Evolutionary conservation across 2,797 vertebrate genomes (phyloP).

Genomic region (Labeo calbasu): DNA sequence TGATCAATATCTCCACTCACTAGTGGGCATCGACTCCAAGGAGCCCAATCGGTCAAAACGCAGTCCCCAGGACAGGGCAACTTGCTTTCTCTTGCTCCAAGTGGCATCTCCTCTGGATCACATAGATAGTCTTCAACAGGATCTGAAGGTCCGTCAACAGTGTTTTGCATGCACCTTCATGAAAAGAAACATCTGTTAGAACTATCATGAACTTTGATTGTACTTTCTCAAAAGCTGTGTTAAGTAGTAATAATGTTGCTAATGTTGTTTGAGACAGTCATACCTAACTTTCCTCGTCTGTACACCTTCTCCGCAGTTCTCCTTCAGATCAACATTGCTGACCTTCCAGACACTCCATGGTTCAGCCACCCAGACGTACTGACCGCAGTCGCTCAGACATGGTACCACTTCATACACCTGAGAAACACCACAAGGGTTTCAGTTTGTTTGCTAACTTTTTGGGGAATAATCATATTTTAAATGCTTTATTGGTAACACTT

Average conservation of each 20-base stretch:
- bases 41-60: constrained; percentile 91
- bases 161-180: constrained; percentile 94
- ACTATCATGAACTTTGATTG: not conserved
- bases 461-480: not conserved
- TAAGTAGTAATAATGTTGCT: not conserved
- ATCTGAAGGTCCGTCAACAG: constrained; percentile 93
- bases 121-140: constrained; percentile 95
- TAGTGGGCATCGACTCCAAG: constrained; percentile 88
- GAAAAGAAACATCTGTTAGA: not conserved
- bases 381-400: constrained; percentile 94
- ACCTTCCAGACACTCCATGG: constrained; percentile 97
- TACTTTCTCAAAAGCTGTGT: not conserved
- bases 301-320: constrained; percentile 96
- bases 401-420: constrained; percentile 98
- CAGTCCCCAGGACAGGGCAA: constrained; percentile 95
- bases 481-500: not conserved
- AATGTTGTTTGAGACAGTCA: constrained; percentile 39
- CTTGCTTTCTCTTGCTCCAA: constrained; percentile 91
- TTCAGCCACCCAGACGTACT: constrained; percentile 92
- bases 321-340: constrained; percentile 88
- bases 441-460: not conserved
- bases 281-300: constrained; percentile 97
- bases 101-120: constrained; percentile 96
- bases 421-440: constrained; percentile 4
- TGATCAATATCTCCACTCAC: constrained; percentile 71